phyloP scores from a whole-genome alignment of 2,888 invertebrate genomes.

The Himalopsyche kuldschensis region DNA sequence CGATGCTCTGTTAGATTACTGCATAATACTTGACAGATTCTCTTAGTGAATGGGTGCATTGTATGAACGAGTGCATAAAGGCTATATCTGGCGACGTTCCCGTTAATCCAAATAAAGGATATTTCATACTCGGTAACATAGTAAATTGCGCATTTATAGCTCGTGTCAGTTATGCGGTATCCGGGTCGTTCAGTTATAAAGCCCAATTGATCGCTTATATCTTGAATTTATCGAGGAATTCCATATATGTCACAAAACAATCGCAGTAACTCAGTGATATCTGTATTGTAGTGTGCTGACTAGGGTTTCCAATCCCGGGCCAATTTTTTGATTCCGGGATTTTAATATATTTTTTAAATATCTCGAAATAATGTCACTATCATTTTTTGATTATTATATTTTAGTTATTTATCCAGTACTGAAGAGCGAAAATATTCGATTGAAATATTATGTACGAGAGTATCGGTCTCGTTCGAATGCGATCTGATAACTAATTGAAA shows the following conservation, averaged over 20 bases:
- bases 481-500: too few species aligned
- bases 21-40: neutral
- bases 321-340: too few species aligned
- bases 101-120: constrained; percentile 1
- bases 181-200: neutral
- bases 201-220: neutral
- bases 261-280: neutral
- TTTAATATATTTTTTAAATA: too few species aligned
- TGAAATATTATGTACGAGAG: too few species aligned
- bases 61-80: neutral
- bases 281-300: neutral
- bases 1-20: neutral
- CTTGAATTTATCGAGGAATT: neutral
- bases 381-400: too few species aligned
- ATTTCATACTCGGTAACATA: neutral
- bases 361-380: too few species aligned
- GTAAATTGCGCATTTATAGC: neutral
- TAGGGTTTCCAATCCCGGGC: too few species aligned
- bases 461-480: too few species aligned
- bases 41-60: neutral
- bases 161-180: neutral
- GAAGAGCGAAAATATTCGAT: too few species aligned
- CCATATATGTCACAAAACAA: neutral
- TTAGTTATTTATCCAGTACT: too few species aligned
- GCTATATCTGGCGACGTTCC: neutral